These are phyloP conservation scores for Platysternon megacephalum DNA, from an alignment of 2,113 vertebrate genomes.

Conservation along the genomic window DNA sequence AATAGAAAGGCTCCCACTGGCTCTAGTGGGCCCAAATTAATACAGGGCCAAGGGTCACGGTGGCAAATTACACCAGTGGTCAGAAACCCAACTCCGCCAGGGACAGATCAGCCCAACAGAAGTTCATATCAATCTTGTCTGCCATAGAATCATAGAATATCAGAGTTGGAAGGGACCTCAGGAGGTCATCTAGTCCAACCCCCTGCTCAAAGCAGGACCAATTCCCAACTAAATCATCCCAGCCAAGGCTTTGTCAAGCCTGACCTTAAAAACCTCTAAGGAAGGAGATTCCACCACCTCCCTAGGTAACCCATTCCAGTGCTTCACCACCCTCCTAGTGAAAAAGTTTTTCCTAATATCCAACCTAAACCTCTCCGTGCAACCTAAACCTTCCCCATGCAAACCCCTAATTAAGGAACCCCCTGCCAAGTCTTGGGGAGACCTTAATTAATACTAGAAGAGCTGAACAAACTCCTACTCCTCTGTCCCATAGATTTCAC, in stretches of 20 bases:
- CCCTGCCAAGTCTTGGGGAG: background rate
- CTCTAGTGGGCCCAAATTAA: background rate
- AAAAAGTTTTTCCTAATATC: no score
- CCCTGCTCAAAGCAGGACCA: no score
- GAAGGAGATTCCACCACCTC: no score
- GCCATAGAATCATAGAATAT: background rate
- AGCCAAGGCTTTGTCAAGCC: no score
- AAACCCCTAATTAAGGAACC: background rate
- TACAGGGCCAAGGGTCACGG: background rate
- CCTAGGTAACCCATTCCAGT: no score
- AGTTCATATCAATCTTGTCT: background rate
- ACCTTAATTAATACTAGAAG: background rate
- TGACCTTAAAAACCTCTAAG: no score
- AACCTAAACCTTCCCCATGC: background rate
- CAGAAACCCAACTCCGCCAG: background rate
- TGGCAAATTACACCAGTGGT: background rate
- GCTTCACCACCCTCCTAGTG: no score
- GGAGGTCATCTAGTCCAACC: no score
- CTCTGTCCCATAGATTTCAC: background rate
- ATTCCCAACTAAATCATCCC: no score
- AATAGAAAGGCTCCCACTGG: background rate
- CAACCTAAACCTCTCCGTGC: no score
- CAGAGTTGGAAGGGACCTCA: no score
- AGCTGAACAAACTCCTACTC: background rate
- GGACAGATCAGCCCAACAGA: background rate